Conservation (phyloP, 23 tunicate species). For the Halocynthia roretzi region DNA sequence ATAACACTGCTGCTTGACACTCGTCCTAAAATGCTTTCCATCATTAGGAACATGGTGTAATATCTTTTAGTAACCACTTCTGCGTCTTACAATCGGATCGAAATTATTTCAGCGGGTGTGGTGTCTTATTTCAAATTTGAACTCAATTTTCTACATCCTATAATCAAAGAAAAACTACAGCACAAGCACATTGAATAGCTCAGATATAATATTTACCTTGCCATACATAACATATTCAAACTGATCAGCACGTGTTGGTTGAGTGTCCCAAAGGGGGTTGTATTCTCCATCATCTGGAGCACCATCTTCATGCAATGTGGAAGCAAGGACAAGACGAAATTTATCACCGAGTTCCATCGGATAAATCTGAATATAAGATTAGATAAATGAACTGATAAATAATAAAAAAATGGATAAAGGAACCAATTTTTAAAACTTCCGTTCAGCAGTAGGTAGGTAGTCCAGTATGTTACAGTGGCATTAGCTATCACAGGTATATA, state of each 20-base stretch:
- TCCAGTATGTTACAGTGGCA: too few relatives aligned
- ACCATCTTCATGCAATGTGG: conserved; percentile 94
- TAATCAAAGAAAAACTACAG: neutral
- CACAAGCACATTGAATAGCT: neutral
- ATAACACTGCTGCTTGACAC: too few relatives aligned
- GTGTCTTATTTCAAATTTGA: too few relatives aligned
- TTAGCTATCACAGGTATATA: neutral
- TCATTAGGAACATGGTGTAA: too few relatives aligned
- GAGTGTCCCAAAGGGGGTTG: conserved; percentile 93
- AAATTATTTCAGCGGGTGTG: too few relatives aligned
- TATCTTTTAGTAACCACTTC: too few relatives aligned
- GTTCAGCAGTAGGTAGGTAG: too few relatives aligned
- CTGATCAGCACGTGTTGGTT: conserved; percentile 83
- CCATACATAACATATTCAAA: conserved; percentile 99
- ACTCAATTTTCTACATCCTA: too few relatives aligned
- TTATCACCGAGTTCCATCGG: conserved; percentile 82
- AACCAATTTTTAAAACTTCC: neutral
- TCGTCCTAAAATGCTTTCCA: too few relatives aligned
- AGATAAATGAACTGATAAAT: neutral
- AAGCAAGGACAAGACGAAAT: conserved; percentile 86
- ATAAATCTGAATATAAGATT: conserved; percentile 37
- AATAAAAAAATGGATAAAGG: neutral
- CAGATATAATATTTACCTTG: conserved; percentile 26
- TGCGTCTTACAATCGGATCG: too few relatives aligned
- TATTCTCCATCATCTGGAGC: conserved; percentile 92